Percentiles rank a stretch among this genome's conserved stretches.
These are phyloP conservation scores for Dreissena polymorpha DNA, from an alignment of 1,140 invertebrate genomes.

Conservation along the genomic window DNA sequence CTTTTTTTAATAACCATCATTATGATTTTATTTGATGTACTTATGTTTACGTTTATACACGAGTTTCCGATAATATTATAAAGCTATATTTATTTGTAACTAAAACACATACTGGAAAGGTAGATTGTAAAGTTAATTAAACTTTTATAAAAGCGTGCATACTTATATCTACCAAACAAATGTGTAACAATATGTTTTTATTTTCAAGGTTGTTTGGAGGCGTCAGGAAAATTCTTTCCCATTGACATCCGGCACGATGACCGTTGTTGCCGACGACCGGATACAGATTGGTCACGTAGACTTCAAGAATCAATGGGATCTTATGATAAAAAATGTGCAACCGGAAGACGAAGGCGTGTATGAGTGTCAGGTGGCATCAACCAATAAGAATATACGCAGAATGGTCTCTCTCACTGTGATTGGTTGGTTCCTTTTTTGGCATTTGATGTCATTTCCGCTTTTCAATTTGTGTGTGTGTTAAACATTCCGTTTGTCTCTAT, in stretches of 20 bases:
- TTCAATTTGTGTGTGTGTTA: too few relatives aligned
- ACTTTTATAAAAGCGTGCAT: not conserved
- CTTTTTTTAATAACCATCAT: not conserved
- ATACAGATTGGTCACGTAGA: slow-evolving; percentile 62
- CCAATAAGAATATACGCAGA: slow-evolving; percentile 52
- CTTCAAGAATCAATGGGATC: slow-evolving; percentile 63
- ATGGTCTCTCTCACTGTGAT: slow-evolving; percentile 60
- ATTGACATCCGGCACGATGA: slow-evolving; percentile 63
- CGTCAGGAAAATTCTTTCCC: slow-evolving; percentile 62
- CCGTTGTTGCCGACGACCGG: slow-evolving; percentile 62
- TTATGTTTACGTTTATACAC: too few relatives aligned
- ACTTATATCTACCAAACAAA: not conserved
- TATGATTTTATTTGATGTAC: not conserved
- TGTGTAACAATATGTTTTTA: not conserved
- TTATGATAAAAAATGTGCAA: slow-evolving; percentile 68
- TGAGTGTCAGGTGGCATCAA: slow-evolving; percentile 69
- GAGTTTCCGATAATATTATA: too few relatives aligned
- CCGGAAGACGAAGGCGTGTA: slow-evolving; percentile 65
- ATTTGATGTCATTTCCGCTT: too few relatives aligned
- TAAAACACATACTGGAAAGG: not conserved
- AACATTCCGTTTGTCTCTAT: too few relatives aligned
- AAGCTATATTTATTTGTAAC: not conserved
- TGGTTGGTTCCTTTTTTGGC: slow-evolving; percentile 51
- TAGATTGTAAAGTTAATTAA: not conserved
- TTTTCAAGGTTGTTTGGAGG: slow-evolving; percentile 67